Base-by-base conservation (phyloP, 2,888 invertebrate genomes). In the Acanthosoma haemorrhoidale region DNA sequence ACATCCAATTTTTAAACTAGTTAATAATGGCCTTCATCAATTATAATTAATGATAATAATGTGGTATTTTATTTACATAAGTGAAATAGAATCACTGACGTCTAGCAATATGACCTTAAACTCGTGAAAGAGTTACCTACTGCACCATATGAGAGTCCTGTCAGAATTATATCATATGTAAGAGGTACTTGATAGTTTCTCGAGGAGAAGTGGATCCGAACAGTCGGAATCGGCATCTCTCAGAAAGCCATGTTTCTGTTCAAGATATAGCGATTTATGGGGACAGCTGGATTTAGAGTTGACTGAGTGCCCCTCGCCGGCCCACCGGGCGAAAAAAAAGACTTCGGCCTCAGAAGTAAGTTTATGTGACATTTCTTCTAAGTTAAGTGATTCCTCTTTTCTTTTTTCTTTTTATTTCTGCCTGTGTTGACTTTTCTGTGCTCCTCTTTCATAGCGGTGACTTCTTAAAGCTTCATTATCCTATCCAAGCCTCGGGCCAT, bases 351-450 rank as follows among this genome's bases (percentile, higher is more conserved):
- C 25, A 25, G 51, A n/a, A 13, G 51, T 25, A 4, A 51, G 51
- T 51, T 51, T 51, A 51, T 51, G 51, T 51, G 51, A 51, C 51
- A 25, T 51, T 51, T 51, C 51, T 25, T 51, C 21, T 51, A 51
- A 51, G 25, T 51, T 21, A 25, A n/a, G 25, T 25, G n/a, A 51
- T 51, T n/a, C 25, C 29, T 51, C 25, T 51, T 51, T 6, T 25
- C 21, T 51, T 51, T 5, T 25, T 25, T n/a, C n/a, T n/a, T n/a
- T n/a, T n/a, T n/a, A n/a, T 51, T 43, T 51, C 51, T 51, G 51
- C 51, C 29, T 16, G 43, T 21, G 11, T 21, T 2, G 51, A 11
- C 25, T 25, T 3, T n/a, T 51, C 51, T 51, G n/a, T 51, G n/a
- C 25, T 13, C 21, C 41, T n/a, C 43, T 43, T 43, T 43, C 21